These are phyloP conservation scores for Germaria angustata DNA, from an alignment of 2,888 invertebrate genomes.

Conservation along the genomic window DNA sequence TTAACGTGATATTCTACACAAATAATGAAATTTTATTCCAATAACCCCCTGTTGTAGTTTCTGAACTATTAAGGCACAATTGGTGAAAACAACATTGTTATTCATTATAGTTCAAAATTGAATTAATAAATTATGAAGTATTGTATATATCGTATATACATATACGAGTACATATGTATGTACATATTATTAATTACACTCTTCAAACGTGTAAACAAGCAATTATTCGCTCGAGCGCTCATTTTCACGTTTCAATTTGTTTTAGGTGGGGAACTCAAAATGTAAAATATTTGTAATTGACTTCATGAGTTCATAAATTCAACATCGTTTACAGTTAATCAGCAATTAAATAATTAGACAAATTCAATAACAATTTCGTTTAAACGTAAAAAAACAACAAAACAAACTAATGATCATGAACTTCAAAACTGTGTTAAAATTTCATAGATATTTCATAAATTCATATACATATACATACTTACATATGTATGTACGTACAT, in stretches of 20 bases:
- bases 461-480: not conserved
- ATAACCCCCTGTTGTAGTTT: too few species aligned
- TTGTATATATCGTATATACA: too few species aligned
- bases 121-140: too few species aligned
- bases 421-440: constrained; percentile 41
- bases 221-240: constrained; percentile 3
- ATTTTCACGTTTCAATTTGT: not conserved
- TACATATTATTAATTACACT: not conserved
- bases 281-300: constrained; percentile 5
- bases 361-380: constrained; percentile 1
- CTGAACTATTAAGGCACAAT: not conserved
- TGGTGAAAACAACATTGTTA: not conserved
- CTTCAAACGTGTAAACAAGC: not conserved
- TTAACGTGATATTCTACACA: too few species aligned
- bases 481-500: not conserved
- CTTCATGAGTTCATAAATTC: constrained; percentile 8
- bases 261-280: not conserved
- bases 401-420: constrained; percentile 48
- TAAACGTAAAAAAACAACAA: constrained; percentile 12
- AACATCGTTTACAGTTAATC: constrained; percentile 25
- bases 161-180: too few species aligned
- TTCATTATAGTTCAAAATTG: not conserved
- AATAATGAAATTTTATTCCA: too few species aligned
- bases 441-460: not conserved
- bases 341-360: not conserved